Base-by-base conservation (phyloP, 2,888 invertebrate species). In the Pogonocherus hispidulus region DNA sequence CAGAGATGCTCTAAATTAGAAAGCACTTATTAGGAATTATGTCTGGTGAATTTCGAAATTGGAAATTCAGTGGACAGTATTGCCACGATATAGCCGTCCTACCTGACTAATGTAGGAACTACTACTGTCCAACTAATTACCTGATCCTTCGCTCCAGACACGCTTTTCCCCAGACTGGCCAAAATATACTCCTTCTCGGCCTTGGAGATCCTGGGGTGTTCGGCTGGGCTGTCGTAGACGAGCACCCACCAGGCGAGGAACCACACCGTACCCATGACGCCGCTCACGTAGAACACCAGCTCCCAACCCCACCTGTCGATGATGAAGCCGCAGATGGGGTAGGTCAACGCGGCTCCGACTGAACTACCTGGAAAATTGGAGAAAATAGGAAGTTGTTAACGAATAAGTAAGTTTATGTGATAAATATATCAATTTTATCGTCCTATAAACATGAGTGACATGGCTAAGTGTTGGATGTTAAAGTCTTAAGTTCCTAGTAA, bases 281-380 rank as follows among this genome's bases (percentile, higher is more conserved):
- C 91, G 11, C 90, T 90, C 5, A 90, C 84, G 78, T 93, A 90
- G 81, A 93, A 94, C 0, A 91, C 92, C 72, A 89, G 88, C 75
- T 91, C 91, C 94, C 94, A 94, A 1, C 91, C 91, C 65, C 88
- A 89, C 78, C 85, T 84, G 67, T 88, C 88, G 59, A 91, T 91
- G 8, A 94, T 87, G 68, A 89, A 87, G 1, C 93, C 93, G 72
- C 92, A 92, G 65, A 93, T 83, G 0, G 93, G 92, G 82, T 92
- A 92, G 6, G 92, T 91, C 14, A 91, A 70, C 0, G 91, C 91
- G 18, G 90, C 89, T 6, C 91, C 92, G 0, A 92, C 87, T 0
- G 91, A 91, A 80, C 91, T 91, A 67, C 89, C 89, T 89, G 72
- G 56, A 81, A 81, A 66, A 57, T 37, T n/a, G 27, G 27, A 27